Evolutionary conservation across 2,113 vertebrate species (phyloP).

Genomic region (Glareola pratincola): DNA sequence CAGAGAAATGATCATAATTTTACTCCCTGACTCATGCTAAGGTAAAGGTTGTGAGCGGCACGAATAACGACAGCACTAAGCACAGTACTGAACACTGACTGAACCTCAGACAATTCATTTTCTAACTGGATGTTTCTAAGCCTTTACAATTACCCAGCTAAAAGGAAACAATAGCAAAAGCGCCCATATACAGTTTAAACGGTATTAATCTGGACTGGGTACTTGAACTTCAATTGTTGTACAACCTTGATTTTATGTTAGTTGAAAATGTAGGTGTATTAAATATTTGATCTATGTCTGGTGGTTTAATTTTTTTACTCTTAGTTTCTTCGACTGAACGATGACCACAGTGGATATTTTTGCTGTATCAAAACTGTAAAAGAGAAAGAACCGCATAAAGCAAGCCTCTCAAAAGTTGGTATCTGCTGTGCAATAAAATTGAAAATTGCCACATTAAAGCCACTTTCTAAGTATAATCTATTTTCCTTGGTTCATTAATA

Average conservation of each 20-base stretch:
- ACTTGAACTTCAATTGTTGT: not conserved
- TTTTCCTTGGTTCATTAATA: slow-evolving; percentile 65
- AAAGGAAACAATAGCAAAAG: not conserved
- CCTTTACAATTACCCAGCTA: not conserved
- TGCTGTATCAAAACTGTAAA: not conserved
- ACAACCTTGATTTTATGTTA: not conserved
- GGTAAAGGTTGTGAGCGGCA: not conserved
- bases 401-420: slow-evolving; percentile 6
- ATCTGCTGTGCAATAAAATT: slow-evolving; percentile 25
- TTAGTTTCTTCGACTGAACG: not conserved
- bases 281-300: not conserved
- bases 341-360: not conserved
- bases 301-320: not conserved
- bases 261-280: not conserved
- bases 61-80: not conserved
- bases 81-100: not conserved
- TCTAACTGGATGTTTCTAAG: not conserved
- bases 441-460: slow-evolving; percentile 31
- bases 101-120: not conserved
- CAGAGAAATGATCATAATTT: not conserved
- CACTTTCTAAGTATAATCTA: slow-evolving; percentile 32
- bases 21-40: not conserved
- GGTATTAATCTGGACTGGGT: not conserved
- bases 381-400: not conserved
- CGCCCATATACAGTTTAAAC: not conserved